Evolutionary conservation across 2,113 vertebrate species (phyloP).

Genomic region (Columba livia): DNA sequence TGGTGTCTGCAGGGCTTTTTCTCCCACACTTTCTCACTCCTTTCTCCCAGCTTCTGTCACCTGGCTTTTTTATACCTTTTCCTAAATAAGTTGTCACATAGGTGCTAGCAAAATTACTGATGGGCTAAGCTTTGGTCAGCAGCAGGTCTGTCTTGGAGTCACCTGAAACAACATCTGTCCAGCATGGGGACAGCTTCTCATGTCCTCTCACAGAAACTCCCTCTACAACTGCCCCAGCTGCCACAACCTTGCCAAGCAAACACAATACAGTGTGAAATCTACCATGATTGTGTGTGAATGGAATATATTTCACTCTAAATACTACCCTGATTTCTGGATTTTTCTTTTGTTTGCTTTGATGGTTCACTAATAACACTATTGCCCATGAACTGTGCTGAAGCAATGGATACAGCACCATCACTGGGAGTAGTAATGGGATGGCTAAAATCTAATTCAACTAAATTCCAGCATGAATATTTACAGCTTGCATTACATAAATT

Average conservation of each 20-base stretch:
- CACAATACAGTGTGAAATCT: neutral
- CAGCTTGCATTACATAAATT: neutral
- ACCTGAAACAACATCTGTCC: neutral
- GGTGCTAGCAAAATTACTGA: neutral
- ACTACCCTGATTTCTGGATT: neutral
- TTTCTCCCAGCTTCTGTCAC: neutral
- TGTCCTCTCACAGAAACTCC: neutral
- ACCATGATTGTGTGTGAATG: neutral
- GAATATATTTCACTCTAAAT: neutral
- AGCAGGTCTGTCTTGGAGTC: rapidly evolving
- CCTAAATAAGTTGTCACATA: neutral
- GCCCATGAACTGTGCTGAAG: neutral
- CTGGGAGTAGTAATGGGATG: neutral
- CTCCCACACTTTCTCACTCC: neutral
- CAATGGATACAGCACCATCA: neutral
- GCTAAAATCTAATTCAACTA: neutral
- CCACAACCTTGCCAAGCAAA: neutral
- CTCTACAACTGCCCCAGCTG: neutral
- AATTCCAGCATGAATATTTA: neutral
- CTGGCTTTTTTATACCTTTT: neutral
- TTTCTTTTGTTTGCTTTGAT: neutral
- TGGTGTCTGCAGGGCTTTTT: neutral
- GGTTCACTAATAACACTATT: neutral
- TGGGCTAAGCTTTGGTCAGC: neutral
- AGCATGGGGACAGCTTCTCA: neutral